Conservation (phyloP, 2,797 vertebrate species). For the Melanotaenia trifasciata region DNA sequence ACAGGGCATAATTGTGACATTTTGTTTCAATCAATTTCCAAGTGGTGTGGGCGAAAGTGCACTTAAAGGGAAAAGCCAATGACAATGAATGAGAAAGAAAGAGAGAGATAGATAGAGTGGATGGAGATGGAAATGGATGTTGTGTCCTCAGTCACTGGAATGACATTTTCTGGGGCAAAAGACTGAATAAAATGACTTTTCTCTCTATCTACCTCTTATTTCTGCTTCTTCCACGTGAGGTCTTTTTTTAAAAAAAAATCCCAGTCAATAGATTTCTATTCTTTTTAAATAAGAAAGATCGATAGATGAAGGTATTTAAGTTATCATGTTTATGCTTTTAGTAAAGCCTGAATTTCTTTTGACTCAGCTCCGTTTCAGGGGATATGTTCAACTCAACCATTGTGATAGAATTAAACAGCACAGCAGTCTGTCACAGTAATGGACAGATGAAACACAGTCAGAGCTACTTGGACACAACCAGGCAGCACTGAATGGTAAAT, state of each 20-base stretch:
- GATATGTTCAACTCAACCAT: constrained; percentile 1
- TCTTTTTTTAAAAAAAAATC: constrained; percentile 17
- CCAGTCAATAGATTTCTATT: constrained; percentile 24
- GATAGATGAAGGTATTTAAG: constrained; percentile 12
- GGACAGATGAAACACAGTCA: neutral
- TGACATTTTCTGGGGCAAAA: constrained; percentile 61
- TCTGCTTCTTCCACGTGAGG: constrained; percentile 28
- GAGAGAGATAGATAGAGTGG: constrained; percentile 59
- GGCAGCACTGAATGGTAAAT: neutral
- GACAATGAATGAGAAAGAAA: constrained; percentile 75
- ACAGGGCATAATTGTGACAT: constrained; percentile 89
- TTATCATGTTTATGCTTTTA: constrained; percentile 1
- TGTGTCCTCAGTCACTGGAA: constrained; percentile 64
- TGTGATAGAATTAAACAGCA: neutral
- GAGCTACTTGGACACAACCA: neutral
- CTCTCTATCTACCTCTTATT: constrained; percentile 45
- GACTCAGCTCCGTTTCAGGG: neutral
- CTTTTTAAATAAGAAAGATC: constrained; percentile 25
- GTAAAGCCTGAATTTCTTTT: neutral
- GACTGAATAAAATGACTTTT: constrained; percentile 54
- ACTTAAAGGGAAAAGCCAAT: constrained; percentile 82
- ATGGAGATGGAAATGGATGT: constrained; percentile 69
- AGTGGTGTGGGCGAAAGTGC: constrained; percentile 85
- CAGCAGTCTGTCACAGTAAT: neutral
- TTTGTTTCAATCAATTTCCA: constrained; percentile 90